phyloP scores from a whole-genome alignment of 1,140 invertebrate species.

The Drosophila grimshawi region DNA sequence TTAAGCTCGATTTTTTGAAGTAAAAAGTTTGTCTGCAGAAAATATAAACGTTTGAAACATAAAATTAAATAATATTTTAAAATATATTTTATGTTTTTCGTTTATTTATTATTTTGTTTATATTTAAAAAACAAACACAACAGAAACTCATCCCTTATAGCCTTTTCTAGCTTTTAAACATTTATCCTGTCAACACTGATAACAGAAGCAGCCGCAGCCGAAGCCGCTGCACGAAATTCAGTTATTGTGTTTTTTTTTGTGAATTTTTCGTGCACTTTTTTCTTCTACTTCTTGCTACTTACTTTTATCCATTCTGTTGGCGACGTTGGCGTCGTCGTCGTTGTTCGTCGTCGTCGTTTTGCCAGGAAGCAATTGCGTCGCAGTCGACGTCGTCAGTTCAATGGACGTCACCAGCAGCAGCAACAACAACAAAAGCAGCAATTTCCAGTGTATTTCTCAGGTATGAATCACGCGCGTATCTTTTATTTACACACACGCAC shows the following conservation, averaged over 20 bases:
- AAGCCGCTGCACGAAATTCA: constrained; percentile 27
- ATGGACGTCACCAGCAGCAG: constrained; percentile 55
- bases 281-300: constrained; percentile 38
- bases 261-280: constrained; percentile 5
- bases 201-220: constrained; percentile 27
- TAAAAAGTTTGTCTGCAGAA: too few species aligned
- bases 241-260: constrained; percentile 38
- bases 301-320: constrained; percentile 58
- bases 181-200: neutral
- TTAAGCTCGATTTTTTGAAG: too few species aligned
- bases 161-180: neutral
- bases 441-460: constrained; percentile 28
- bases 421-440: constrained; percentile 32
- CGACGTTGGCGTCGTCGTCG: constrained; percentile 39
- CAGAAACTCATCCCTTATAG: constrained; percentile 15
- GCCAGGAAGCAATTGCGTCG: constrained; percentile 56
- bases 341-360: constrained; percentile 37
- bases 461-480: constrained; percentile 75
- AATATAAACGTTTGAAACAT: too few species aligned
- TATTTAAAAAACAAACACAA: constrained; percentile 6
- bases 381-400: constrained; percentile 58
- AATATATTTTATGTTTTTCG: too few species aligned
- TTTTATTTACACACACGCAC: constrained; percentile 50
- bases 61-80: too few species aligned
- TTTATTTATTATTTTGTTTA: too few species aligned